phyloP scores from a whole-genome alignment of 1,140 invertebrate species.

The Macrobrachium rosenbergii region DNA sequence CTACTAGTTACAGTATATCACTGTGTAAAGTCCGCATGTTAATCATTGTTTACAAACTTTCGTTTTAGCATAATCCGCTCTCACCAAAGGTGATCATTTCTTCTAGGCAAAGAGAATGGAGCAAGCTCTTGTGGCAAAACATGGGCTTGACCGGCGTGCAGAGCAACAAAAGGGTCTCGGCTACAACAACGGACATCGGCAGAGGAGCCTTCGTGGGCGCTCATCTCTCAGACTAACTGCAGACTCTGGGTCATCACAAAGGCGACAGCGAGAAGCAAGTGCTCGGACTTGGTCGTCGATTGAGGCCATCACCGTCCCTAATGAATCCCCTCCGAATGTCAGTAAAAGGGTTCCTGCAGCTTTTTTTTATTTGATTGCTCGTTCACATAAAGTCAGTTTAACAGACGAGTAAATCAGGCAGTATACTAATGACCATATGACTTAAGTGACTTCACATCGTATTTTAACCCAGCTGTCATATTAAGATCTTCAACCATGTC shows the following conservation, averaged over 20 bases:
- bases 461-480: no score
- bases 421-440: no score
- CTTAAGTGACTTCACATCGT: no score
- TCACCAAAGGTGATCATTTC: not conserved
- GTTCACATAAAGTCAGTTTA: no score
- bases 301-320: slow-evolving; percentile 41
- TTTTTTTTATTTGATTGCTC: no score
- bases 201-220: slow-evolving; percentile 40
- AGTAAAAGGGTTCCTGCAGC: not conserved
- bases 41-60: not conserved
- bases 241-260: slow-evolving; percentile 24
- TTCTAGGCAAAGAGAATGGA: slow-evolving; percentile 51
- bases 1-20: not conserved
- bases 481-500: no score
- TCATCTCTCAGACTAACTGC: slow-evolving; percentile 36
- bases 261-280: not conserved
- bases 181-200: slow-evolving; percentile 6
- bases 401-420: no score
- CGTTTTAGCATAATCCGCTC: no score
- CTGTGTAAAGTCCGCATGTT: not conserved
- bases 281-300: slow-evolving; percentile 48
- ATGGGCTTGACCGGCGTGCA: slow-evolving; percentile 30
- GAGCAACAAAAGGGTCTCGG: not conserved
- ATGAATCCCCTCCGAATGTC: slow-evolving; percentile 18
- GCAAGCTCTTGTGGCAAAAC: slow-evolving; percentile 51